A percentile compares a stretch with the other conserved stretches of the same genome.
Conservation (phyloP, 2,888 invertebrate genomes). For the Drosophila algonquin region DNA sequence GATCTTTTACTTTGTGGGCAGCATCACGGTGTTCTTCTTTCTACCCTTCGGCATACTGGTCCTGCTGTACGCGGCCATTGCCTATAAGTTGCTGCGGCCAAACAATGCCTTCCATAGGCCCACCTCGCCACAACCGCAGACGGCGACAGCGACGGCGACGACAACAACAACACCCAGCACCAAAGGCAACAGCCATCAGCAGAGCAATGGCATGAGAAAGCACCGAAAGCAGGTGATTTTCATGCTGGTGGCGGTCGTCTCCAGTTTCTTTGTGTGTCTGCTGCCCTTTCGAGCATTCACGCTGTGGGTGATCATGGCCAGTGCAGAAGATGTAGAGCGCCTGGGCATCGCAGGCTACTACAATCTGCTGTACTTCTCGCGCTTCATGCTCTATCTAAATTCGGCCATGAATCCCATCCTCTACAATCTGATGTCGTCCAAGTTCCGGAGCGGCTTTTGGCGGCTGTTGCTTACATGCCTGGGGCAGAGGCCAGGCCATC, state of each 20-base stretch:
- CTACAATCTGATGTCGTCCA: conserved; percentile 96
- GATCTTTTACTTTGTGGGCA: conserved; percentile 91
- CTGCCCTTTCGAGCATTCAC: conserved; percentile 95
- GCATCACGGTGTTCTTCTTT: conserved; percentile 93
- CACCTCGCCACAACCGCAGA: conserved; percentile 64
- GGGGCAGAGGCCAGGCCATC: conserved; percentile 58
- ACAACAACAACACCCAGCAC: conserved; percentile 38
- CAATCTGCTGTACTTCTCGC: conserved; percentile 92
- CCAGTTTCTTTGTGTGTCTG: conserved; percentile 95
- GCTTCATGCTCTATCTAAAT: conserved; percentile 94
- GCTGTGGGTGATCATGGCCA: conserved; percentile 92
- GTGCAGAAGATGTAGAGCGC: conserved; percentile 87
- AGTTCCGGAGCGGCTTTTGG: conserved; percentile 93
- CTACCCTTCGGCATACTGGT: conserved; percentile 92
- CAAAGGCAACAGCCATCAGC: conserved; percentile 74
- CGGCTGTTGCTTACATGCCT: conserved; percentile 86
- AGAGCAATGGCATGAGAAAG: conserved; percentile 86
- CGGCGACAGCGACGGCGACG: conserved; percentile 21
- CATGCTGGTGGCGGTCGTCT: conserved; percentile 94
- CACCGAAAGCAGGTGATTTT: conserved; percentile 93
- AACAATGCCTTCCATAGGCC: conserved; percentile 74
- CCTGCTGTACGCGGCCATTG: conserved; percentile 93
- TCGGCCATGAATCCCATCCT: conserved; percentile 96
- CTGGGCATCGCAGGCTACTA: conserved; percentile 93
- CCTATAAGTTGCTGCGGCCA: conserved; percentile 91